These are phyloP conservation scores for Rhincodon typus DNA, from an alignment of 2,797 vertebrate genomes.

Conservation along the genomic window DNA sequence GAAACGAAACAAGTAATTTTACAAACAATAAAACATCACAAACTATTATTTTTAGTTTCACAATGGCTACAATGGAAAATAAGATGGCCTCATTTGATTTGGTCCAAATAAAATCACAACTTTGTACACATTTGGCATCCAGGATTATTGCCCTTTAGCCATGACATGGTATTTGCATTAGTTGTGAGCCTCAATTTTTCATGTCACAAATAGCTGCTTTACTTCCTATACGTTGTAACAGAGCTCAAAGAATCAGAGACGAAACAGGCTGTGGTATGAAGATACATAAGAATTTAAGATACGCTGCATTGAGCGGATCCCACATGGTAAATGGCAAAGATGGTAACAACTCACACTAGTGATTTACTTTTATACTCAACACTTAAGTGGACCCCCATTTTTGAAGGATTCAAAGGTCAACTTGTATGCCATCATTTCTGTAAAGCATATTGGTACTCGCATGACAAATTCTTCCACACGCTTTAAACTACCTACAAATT, in stretches of 20 bases:
- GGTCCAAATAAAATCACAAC: too few relatives aligned
- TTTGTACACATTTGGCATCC: too few relatives aligned
- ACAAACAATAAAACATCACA: background rate
- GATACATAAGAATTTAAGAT: background rate
- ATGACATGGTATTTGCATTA: too few relatives aligned
- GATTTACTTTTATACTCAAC: background rate
- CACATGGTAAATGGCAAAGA: background rate
- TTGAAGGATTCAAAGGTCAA: too few relatives aligned
- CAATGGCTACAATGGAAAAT: background rate
- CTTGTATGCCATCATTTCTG: too few relatives aligned
- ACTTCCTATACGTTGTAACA: background rate
- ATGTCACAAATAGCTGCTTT: background rate
- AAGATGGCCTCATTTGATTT: background rate
- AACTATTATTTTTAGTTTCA: background rate
- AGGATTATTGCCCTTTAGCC: too few relatives aligned
- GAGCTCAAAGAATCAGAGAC: too few relatives aligned
- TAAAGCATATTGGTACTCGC: background rate
- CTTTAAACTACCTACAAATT: background rate
- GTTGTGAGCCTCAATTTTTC: background rate
- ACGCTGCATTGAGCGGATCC: too few relatives aligned
- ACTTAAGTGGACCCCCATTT: too few relatives aligned
- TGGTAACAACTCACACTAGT: background rate
- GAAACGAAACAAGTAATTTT: background rate
- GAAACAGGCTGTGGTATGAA: background rate
- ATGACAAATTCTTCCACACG: background rate